Evolutionary conservation across 1,140 invertebrate genomes (phyloP).

Genomic region (Temnothorax nylanderi): DNA sequence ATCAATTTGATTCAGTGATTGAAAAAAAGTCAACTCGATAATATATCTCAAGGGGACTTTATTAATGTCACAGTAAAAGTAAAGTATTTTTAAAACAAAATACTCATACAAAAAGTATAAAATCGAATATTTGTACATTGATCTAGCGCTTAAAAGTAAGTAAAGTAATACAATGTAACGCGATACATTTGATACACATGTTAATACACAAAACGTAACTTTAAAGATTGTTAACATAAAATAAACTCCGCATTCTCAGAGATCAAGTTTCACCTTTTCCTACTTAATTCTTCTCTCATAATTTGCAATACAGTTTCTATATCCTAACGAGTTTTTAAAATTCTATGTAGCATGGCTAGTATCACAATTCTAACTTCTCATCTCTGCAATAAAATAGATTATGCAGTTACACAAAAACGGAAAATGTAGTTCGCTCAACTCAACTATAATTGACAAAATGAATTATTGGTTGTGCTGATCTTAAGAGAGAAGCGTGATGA

Average conservation of each 20-base stretch:
- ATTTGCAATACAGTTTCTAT: conserved; percentile 33
- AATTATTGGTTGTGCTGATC: conserved; percentile 15
- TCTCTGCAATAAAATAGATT: not conserved
- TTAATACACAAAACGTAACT: conserved; percentile 70
- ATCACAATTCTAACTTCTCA: conserved; percentile 80
- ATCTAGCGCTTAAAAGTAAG: conserved; percentile 65
- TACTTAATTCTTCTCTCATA: conserved; percentile 12
- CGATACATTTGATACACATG: conserved; percentile 2
- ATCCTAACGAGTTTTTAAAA: conserved; percentile 58
- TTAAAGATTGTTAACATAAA: conserved; percentile 76
- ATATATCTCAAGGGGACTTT: conserved; percentile 60
- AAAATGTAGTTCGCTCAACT: conserved; percentile 1
- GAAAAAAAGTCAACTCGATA: not conserved
- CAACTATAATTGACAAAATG: conserved; percentile 4
- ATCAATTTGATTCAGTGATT: not conserved
- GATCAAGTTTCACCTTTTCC: conserved; percentile 78
- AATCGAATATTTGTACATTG: conserved; percentile 79
- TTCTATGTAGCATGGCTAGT: conserved; percentile 80
- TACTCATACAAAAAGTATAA: conserved; percentile 82
- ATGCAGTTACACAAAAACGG: not conserved
- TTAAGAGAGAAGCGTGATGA: conserved; percentile 2
- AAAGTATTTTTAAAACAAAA: conserved; percentile 86
- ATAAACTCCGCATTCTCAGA: conserved; percentile 81
- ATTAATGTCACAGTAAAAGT: conserved; percentile 67
- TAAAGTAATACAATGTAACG: conserved; percentile 73